Percentiles rank a stretch among this genome's conserved stretches.
These are phyloP conservation scores for Eucriotettix oculatus DNA, from an alignment of 2,888 invertebrate species.

Conservation along the genomic window DNA sequence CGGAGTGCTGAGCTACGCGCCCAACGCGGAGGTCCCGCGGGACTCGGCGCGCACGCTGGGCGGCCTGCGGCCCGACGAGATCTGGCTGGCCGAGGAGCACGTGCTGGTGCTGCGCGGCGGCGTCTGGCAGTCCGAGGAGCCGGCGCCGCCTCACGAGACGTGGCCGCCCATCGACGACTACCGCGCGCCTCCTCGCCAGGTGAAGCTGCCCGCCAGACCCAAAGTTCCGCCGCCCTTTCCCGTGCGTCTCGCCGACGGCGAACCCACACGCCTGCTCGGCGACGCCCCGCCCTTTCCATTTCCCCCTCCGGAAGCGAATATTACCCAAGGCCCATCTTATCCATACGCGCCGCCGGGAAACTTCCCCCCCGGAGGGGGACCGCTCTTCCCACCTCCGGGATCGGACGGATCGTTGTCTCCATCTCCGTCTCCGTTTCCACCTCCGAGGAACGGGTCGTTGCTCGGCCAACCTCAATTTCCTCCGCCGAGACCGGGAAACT, in stretches of 20 bases:
- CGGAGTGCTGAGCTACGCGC: constrained; percentile 65
- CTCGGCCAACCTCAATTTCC: constrained; percentile 32
- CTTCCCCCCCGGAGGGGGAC: constrained; percentile 30
- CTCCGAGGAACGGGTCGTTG: constrained; percentile 7
- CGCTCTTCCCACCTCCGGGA: constrained; percentile 24
- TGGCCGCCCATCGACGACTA: constrained; percentile 17
- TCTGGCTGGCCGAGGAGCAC: constrained; percentile 82
- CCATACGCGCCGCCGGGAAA: constrained; percentile 19
- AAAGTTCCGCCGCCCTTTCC: constrained; percentile 82
- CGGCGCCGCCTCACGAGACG: constrained; percentile 41
- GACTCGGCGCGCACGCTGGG: constrained; percentile 67
- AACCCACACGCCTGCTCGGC: constrained; percentile 66
- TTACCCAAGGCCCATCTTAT: background rate
- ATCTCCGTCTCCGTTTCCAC: constrained; percentile 10
- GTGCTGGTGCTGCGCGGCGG: constrained; percentile 69
- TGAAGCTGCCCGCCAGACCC: constrained; percentile 1
- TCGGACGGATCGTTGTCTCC: constrained; percentile 27
- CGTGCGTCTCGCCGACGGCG: constrained; percentile 69
- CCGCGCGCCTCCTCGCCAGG: constrained; percentile 34
- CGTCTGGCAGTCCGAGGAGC: constrained; percentile 49
- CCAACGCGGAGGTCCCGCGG: constrained; percentile 63
- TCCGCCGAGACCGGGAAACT: constrained; percentile 34
- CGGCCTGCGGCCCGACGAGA: constrained; percentile 67
- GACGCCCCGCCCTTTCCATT: constrained; percentile 33
- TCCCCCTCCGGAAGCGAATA: constrained; percentile 24